A percentile compares a stretch with the other conserved stretches of the same genome.
phyloP scores from a whole-genome alignment of 2,888 invertebrate species.

The Alsophila aescularia region DNA sequence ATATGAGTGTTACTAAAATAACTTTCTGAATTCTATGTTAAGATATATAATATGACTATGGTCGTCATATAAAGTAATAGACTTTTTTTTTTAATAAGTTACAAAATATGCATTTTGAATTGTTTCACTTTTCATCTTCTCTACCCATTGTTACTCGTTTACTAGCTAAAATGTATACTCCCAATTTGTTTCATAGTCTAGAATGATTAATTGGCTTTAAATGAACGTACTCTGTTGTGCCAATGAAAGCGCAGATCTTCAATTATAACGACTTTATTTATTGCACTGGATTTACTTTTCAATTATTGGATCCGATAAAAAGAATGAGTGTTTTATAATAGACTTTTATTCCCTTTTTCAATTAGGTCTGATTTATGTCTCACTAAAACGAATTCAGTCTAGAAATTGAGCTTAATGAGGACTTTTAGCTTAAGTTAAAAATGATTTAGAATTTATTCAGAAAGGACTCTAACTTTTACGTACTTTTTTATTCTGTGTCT shows the following conservation, averaged over 20 bases:
- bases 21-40: too few species aligned
- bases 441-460: too few species aligned
- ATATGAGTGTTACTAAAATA: too few species aligned
- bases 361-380: constrained; percentile 5
- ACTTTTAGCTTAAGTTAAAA: too few species aligned
- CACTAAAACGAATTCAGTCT: neutral
- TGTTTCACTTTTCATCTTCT: too few species aligned
- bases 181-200: constrained; percentile 17
- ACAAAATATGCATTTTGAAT: too few species aligned
- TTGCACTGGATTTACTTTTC: constrained; percentile 26
- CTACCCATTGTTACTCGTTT: constrained; percentile 7
- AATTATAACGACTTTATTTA: constrained; percentile 25
- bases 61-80: too few species aligned
- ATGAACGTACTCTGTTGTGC: constrained; percentile 43
- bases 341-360: constrained; percentile 13
- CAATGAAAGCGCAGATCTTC: constrained; percentile 30
- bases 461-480: too few species aligned
- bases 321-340: constrained; percentile 14
- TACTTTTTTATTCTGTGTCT: too few species aligned
- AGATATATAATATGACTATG: too few species aligned
- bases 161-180: constrained; percentile 22
- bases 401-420: too few species aligned
- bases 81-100: too few species aligned
- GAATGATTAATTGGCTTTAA: constrained; percentile 45
- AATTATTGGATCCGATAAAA: constrained; percentile 26